These are phyloP conservation scores for Pogonophryne albipinna DNA, from an alignment of 2,797 vertebrate genomes.

Conservation along the genomic window DNA sequence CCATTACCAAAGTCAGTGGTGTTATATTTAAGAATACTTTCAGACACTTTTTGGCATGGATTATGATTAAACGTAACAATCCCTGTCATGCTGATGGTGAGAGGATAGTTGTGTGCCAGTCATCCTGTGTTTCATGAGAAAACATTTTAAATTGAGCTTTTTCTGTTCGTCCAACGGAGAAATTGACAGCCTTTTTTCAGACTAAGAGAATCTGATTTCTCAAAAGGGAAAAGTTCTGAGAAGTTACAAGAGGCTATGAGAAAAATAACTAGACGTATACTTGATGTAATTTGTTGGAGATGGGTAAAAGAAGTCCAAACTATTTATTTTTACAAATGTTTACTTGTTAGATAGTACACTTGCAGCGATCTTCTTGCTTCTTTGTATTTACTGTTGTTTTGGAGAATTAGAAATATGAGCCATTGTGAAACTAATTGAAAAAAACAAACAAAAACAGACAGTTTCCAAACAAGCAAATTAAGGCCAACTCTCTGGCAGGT, in stretches of 20 bases:
- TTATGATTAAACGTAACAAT: neutral
- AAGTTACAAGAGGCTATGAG: neutral
- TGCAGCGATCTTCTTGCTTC: neutral
- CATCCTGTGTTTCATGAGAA: neutral
- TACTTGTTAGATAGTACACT: neutral
- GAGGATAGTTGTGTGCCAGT: neutral
- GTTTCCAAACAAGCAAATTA: conserved; percentile 70
- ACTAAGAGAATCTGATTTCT: neutral
- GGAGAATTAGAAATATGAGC: neutral
- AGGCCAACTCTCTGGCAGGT: conserved; percentile 67
- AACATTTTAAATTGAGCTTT: neutral
- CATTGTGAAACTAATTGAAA: conserved; percentile 18
- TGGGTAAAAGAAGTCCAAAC: neutral
- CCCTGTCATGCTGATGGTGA: no score
- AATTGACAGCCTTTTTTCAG: neutral
- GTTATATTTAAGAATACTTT: neutral
- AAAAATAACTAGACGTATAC: neutral
- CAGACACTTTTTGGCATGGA: neutral
- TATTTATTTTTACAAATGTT: neutral
- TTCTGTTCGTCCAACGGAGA: neutral
- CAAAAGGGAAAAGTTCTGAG: neutral
- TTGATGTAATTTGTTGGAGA: neutral
- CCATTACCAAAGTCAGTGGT: neutral
- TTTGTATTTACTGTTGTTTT: conserved; percentile 3
- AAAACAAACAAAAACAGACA: conserved; percentile 14